phyloP scores from a whole-genome alignment of 2,797 vertebrate species.

The Anas acuta region DNA sequence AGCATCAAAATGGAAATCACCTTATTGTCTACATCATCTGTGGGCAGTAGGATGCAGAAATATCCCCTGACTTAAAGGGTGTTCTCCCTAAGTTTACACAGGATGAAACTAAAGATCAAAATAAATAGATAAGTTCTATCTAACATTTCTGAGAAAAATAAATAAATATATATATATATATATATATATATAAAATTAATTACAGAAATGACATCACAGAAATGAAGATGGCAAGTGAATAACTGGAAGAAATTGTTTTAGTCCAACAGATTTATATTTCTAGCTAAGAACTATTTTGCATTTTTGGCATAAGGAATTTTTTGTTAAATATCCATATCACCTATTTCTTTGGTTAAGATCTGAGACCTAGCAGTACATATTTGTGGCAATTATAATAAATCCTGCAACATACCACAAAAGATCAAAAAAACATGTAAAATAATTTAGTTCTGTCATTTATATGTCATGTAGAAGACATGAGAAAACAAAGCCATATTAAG shows the following conservation, averaged over 20 bases:
- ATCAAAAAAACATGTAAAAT: background rate
- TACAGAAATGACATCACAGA: background rate
- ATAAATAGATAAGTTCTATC: background rate
- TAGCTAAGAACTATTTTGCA: background rate
- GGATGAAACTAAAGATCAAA: background rate
- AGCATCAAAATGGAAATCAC: background rate
- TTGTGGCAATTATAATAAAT: background rate
- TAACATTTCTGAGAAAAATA: background rate
- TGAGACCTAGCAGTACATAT: background rate
- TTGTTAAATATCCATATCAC: background rate
- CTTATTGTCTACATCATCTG: background rate
- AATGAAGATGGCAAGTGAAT: background rate
- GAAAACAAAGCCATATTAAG: background rate
- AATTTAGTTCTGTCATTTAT: background rate
- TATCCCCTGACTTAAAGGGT: background rate
- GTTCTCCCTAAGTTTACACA: background rate
- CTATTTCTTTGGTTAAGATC: background rate
- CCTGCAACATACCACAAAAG: background rate
- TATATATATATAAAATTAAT: background rate
- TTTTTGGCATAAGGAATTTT: background rate
- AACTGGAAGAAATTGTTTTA: background rate
- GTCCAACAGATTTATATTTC: background rate
- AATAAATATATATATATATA: background rate
- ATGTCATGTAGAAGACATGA: background rate
- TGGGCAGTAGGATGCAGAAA: constrained; percentile 1